phyloP scores from a whole-genome alignment of 1,140 invertebrate genomes.

The Leptoteleia sp. region DNA sequence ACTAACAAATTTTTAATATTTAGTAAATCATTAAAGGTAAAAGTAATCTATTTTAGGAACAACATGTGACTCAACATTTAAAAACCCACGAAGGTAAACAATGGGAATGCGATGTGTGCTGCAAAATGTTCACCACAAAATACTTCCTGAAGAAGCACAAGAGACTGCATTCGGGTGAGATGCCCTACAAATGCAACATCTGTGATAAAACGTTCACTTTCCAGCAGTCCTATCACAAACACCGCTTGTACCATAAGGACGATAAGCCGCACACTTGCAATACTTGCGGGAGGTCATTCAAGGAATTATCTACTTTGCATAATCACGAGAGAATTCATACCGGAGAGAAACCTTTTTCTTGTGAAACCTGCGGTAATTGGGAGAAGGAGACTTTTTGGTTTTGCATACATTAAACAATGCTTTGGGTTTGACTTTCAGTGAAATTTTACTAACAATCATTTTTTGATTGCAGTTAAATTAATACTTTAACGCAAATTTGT shows the following conservation, averaged over 20 bases:
- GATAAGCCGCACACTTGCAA: conserved; percentile 92
- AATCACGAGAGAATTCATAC: conserved; percentile 94
- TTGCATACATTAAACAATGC: not conserved
- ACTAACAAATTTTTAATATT: no score
- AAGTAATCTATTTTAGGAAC: no score
- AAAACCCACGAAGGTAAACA: conserved; percentile 84
- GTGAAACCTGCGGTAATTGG: conserved; percentile 91
- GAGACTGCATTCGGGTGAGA: conserved; percentile 91
- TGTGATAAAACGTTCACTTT: conserved; percentile 95
- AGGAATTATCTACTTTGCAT: conserved; percentile 93
- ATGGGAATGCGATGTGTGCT: conserved; percentile 92
- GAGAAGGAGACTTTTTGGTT: conserved; percentile 36
- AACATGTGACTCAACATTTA: conserved; percentile 82
- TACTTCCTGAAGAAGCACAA: conserved; percentile 95
- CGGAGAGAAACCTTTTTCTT: conserved; percentile 94
- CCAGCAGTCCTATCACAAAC: conserved; percentile 95
- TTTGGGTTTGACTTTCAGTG: conserved; percentile 13
- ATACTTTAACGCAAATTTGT: not conserved
- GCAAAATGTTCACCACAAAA: conserved; percentile 93
- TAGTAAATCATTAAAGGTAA: no score
- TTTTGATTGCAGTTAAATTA: conserved; percentile 13
- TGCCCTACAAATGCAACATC: conserved; percentile 91
- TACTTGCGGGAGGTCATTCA: conserved; percentile 91
- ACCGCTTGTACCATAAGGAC: conserved; percentile 91
- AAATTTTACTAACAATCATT: not conserved